Percentiles rank a stretch among this genome's conserved stretches.
Conservation (phyloP, 2,113 vertebrate species). For the Chroicocephalus ridibundus region DNA sequence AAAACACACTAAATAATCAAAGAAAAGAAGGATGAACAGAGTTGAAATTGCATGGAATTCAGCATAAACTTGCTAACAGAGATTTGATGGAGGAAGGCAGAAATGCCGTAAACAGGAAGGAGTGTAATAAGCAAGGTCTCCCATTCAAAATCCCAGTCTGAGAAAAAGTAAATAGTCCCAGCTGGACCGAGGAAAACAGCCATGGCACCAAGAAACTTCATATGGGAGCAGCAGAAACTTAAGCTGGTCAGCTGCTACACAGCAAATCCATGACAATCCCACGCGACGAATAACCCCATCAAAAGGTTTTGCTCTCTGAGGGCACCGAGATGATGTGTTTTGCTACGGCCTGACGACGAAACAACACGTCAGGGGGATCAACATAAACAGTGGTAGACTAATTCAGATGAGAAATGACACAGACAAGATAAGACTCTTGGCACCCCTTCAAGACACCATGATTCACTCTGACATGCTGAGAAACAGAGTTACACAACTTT, state of each 20-base stretch:
- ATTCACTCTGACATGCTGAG: conserved; percentile 21
- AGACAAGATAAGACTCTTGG: background rate
- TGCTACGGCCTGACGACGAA: background rate
- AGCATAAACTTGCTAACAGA: background rate
- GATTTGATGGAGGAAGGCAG: background rate
- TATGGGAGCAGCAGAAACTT: background rate
- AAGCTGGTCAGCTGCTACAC: conserved; percentile 16
- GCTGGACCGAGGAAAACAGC: background rate
- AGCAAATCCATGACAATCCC: conserved; percentile 16
- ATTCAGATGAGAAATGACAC: background rate
- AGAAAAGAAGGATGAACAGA: background rate
- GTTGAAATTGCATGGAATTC: background rate
- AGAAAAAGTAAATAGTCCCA: conserved; percentile 20
- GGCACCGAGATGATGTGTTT: background rate
- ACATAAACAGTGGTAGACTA: background rate
- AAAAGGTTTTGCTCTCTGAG: background rate
- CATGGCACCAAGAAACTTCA: background rate
- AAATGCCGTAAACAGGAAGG: background rate
- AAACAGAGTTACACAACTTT: background rate
- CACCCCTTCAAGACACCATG: background rate
- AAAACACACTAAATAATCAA: background rate
- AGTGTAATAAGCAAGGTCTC: background rate
- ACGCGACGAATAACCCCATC: background rate
- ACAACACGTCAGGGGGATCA: background rate
- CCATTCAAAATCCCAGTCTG: background rate